phyloP scores from a whole-genome alignment of 2,888 invertebrate genomes.

The Chromoteleia sp. region DNA sequence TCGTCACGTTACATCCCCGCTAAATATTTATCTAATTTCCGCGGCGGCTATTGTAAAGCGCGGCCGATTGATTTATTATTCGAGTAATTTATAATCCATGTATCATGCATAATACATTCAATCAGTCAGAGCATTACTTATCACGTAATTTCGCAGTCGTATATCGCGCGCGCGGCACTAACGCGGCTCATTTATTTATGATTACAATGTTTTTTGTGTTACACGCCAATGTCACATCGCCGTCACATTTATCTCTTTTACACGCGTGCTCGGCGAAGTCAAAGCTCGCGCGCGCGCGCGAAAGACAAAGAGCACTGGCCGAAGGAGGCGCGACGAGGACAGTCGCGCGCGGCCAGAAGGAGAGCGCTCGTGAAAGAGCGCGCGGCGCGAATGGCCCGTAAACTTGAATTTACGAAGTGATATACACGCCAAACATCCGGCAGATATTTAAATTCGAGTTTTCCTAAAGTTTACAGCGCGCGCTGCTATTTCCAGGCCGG shows the following conservation, averaged over 20 bases:
- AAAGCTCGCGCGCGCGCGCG: constrained; percentile 37
- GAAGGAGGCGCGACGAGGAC: constrained; percentile 47
- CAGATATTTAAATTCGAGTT: constrained; percentile 82
- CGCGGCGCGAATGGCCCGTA: constrained; percentile 76
- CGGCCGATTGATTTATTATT: constrained; percentile 61
- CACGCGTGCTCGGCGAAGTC: constrained; percentile 49
- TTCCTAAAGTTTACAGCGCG: constrained; percentile 79
- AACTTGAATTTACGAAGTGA: constrained; percentile 84
- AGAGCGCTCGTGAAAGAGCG: constrained; percentile 59
- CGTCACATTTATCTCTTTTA: constrained; percentile 68
- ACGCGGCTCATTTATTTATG: constrained; percentile 66
- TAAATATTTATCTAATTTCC: constrained; percentile 65
- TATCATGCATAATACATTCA: constrained; percentile 64
- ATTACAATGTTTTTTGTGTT: constrained; percentile 66
- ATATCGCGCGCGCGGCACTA: constrained; percentile 43
- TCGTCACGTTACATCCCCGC: constrained; percentile 44
- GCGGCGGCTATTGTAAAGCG: constrained; percentile 56
- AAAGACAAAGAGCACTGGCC: constrained; percentile 54
- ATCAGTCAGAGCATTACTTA: constrained; percentile 63
- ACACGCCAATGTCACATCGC: constrained; percentile 58
- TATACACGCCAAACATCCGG: constrained; percentile 84
- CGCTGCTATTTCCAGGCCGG: constrained; percentile 77
- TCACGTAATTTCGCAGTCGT: constrained; percentile 63
- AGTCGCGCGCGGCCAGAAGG: constrained; percentile 29
- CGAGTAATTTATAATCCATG: constrained; percentile 59